Conservation (phyloP, 2,888 invertebrate genomes). For the Amiota minor region DNA sequence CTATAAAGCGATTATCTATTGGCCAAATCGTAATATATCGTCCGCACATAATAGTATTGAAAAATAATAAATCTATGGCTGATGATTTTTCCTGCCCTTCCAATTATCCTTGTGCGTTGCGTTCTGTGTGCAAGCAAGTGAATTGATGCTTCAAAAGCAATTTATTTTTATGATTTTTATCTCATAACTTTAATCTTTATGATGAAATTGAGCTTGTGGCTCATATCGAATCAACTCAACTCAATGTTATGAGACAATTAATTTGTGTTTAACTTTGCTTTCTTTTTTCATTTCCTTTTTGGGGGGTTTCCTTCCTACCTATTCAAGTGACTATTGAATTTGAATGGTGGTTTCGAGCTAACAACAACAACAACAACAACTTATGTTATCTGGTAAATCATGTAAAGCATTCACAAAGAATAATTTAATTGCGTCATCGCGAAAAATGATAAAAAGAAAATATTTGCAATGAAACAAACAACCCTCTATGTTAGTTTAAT, state of each 20-base stretch:
- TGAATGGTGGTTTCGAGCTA: constrained; percentile 19
- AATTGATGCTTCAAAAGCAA: constrained; percentile 46
- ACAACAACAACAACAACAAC: too few relatives aligned
- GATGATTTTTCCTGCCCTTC: too few relatives aligned
- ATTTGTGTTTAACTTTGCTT: constrained; percentile 26
- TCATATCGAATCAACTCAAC: constrained; percentile 10
- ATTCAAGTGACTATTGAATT: too few relatives aligned
- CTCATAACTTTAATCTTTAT: constrained; percentile 51
- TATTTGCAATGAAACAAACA: constrained; percentile 11
- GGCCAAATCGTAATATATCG: constrained; percentile 42
- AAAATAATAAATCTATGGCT: too few relatives aligned
- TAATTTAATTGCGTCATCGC: constrained; percentile 53
- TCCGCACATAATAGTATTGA: too few relatives aligned
- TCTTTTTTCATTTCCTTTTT: too few relatives aligned
- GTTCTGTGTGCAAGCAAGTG: background rate
- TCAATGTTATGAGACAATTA: constrained; percentile 48
- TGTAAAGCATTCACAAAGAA: constrained; percentile 29
- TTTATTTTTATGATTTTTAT: constrained; percentile 58
- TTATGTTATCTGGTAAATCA: constrained; percentile 45
- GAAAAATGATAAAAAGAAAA: constrained; percentile 48
- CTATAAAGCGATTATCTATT: constrained; percentile 47
- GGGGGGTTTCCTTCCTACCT: constrained; percentile 9
- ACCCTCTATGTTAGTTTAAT: constrained; percentile 35
- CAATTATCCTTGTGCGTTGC: too few relatives aligned
- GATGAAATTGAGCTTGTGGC: constrained; percentile 54